Evolutionary conservation across 1,140 invertebrate genomes (phyloP).

Genomic region (Metaphire vulgaris): DNA sequence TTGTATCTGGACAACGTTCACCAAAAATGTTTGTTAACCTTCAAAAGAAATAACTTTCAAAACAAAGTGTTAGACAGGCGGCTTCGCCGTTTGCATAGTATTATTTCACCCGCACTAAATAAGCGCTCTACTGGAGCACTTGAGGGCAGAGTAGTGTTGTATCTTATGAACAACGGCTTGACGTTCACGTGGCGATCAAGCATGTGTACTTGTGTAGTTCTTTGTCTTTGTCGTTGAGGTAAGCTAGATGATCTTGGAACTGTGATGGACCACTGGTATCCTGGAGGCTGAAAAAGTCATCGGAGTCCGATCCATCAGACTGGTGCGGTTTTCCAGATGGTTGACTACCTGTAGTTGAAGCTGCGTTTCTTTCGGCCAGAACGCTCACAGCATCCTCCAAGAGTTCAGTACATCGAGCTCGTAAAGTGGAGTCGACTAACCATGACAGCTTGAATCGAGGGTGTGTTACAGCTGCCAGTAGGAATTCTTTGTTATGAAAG

Average conservation of each 20-base stretch:
- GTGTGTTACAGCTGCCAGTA: neutral
- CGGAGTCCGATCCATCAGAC: neutral
- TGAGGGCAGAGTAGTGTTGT: too few relatives aligned
- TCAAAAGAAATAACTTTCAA: neutral
- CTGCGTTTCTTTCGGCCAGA: neutral
- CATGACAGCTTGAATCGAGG: neutral
- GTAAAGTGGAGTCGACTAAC: neutral
- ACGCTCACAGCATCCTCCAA: neutral
- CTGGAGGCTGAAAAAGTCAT: neutral
- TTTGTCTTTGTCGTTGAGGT: constrained; percentile 1
- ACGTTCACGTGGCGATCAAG: too few relatives aligned
- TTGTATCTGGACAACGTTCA: too few relatives aligned
- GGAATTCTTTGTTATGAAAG: neutral
- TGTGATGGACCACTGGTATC: neutral
- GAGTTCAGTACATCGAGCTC: neutral
- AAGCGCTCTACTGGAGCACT: too few relatives aligned
- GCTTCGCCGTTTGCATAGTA: neutral
- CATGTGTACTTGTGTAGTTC: neutral
- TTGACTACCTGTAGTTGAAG: neutral
- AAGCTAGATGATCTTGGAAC: neutral
- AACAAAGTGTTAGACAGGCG: neutral
- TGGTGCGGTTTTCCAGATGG: too few relatives aligned
- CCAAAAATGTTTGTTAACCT: too few relatives aligned
- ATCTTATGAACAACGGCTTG: too few relatives aligned
- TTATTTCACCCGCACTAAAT: neutral